Base-by-base conservation (phyloP, 1,140 invertebrate genomes). In the Saxidomus purpurata region DNA sequence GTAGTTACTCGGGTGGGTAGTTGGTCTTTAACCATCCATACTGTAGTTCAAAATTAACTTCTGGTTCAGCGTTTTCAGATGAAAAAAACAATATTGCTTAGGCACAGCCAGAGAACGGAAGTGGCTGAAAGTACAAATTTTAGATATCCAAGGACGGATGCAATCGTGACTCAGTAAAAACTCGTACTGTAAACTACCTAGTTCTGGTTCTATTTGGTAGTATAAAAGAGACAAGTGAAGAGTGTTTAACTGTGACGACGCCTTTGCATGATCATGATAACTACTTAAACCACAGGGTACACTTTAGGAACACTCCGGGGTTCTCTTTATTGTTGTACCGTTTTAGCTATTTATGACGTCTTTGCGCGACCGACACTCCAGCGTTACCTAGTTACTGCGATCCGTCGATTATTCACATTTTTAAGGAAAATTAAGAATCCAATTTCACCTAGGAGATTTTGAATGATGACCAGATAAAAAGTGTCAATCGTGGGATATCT, bases 401-500 rank as follows among this genome's bases (percentile, higher is more conserved):
- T 38, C 28, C 36, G 15, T 38, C 34, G 67, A 71, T 71, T 38
- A 38, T 71, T 71, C 67, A 40, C 67, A 71, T 71, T 71, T 71
- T 38, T 36, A 71, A 28, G 34, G 67, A 71, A 71, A 71, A 71
- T 71, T 71, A 71, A 71, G 34, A 71, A 71, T 71, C 67, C 67
- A 38, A 9, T 1, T 40, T 71, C 67, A 71, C 67, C 67, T 31
- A 71, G 67, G 67, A 71, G 67, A 71, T 71, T 71, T 71, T 71
- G 67, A 71, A 71, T 71, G 17, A 71, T 71, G 67, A 71, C 34
- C 67, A 71, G 67, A 71, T 71, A 71, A 71, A 71, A 71, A 71
- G 67, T 71, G 67, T 36, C 67, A 71, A 71, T 71, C 67, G 67
- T 71, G 36, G 67, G 67, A 71, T 71, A 71, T 71, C 67, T 71